Base-by-base conservation (phyloP, 2,113 vertebrate genomes). In the Tupaia chinensis region DNA sequence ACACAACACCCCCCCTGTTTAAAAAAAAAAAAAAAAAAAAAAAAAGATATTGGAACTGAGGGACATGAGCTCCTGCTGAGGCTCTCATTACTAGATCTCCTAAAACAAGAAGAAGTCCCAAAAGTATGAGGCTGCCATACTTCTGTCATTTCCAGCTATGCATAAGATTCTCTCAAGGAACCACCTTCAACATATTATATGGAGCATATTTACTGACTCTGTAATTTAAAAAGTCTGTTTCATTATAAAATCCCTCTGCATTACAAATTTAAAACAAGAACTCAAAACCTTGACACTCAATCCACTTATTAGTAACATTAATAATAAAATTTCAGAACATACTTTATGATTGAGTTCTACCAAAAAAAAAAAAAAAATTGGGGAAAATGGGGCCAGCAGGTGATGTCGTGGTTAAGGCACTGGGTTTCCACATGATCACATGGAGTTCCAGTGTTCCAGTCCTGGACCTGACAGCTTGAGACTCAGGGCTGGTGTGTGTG, bases 131-230 rank as follows among this genome's bases (percentile, higher is more conserved):
- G 8, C 34, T 16, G 53, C 23, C 14, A 0, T 5, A 2, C 5
- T 29, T 44, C 20, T 14, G 8, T 29, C 34, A 27, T 34, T 86
- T 70, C 20, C 13, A 29, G 54, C 34, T 58, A 12, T 7, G n/a
- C 16, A 1, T 15, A 13, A 25, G n/a, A 32, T 44, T 80, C 9
- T 3, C 16, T 66, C 34, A 68, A 69, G 32, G 32, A 72, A 56
- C 20, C 12, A 25, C 2, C 0, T 7, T 20, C 58, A 6, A 4
- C 5, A 12, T 4, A 9, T 8, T 27, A 3, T 3, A 11, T 34
- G 8, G 7, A 15, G 4, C 6, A 1, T 20, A 23, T 20, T 54
- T n/a, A 60, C 23, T 58, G 69, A 44, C 23, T 88, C 6, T 56
- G 17, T 27, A 11, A 4, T 54, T 27, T 0, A 13, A 44, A 93